Conservation (phyloP, 2,113 vertebrate species). For the Phasianus colchicus region DNA sequence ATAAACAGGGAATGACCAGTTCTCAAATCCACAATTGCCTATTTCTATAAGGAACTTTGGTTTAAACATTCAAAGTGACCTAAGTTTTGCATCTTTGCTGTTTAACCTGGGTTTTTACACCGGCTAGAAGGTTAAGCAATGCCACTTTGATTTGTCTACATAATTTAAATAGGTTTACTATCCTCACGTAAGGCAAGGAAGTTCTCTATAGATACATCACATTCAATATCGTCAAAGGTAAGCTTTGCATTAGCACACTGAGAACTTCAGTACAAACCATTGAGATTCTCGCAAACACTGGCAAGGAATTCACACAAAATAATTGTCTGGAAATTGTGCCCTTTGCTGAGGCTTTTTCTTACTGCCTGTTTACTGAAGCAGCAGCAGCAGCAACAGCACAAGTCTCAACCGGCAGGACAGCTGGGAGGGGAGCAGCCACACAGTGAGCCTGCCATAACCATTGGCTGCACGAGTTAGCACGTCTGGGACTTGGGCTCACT, state of each 20-base stretch:
- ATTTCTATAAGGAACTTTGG: slow-evolving; percentile 91
- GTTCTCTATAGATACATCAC: slow-evolving; percentile 85
- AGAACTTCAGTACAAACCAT: slow-evolving; percentile 70
- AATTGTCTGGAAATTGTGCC: slow-evolving; percentile 64
- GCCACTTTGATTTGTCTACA: slow-evolving; percentile 96
- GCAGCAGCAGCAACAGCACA: slow-evolving; percentile 65
- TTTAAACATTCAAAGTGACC: slow-evolving; percentile 87
- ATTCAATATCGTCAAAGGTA: slow-evolving; percentile 89
- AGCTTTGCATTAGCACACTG: slow-evolving; percentile 88
- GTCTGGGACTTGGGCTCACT: not conserved
- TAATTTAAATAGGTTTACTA: slow-evolving; percentile 87
- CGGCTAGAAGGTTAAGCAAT: slow-evolving; percentile 81
- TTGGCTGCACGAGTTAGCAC: not conserved
- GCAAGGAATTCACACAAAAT: slow-evolving; percentile 81
- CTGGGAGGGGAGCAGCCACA: not conserved
- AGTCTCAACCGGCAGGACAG: slow-evolving; percentile 49
- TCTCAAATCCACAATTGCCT: slow-evolving; percentile 84
- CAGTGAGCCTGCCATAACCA: not conserved
- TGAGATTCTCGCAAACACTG: slow-evolving; percentile 78
- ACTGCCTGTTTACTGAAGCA: slow-evolving; percentile 68
- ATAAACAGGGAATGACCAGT: slow-evolving; percentile 83
- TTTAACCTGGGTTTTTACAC: slow-evolving; percentile 81
- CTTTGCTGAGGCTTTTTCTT: slow-evolving; percentile 56
- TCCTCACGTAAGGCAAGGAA: slow-evolving; percentile 83
- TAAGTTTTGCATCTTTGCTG: slow-evolving; percentile 85